Evolutionary conservation across 2,113 vertebrate species (phyloP), one percentile per base, ranked within the genome.

Genomic region (Galeopterus variegatus): DNA sequence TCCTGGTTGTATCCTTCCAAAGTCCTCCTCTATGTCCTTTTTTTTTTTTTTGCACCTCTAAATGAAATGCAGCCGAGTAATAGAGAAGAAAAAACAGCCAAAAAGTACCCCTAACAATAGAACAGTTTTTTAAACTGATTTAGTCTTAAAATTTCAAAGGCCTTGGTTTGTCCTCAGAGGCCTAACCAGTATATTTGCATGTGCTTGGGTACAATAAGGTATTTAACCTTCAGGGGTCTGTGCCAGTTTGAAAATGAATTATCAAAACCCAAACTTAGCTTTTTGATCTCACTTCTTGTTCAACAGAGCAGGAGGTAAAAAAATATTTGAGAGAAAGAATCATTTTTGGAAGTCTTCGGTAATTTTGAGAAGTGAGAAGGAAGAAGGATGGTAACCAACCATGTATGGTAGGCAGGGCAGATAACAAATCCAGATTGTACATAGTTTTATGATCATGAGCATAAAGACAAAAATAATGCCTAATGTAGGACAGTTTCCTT

Each of bases 291-390:
- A 91, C 26, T 10, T 84, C 60, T 82, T 79, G 24, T 80, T 92
- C 75, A 85, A 72, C 26, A 91, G 26, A 93, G 56, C 24, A 60
- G 21, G 41, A 88, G 48, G 9, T 67, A 41, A 83, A 48, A 84
- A 79, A 70, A 36, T 75, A 82, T 31, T 64, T 91, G 60, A n/a
- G 77, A 84, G 11, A 70, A 82, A 75, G 14, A 93, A 75, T 60
- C 14, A 23, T n/a, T 72, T 94, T 94, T 7, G 7, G 79, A 12
- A 94, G 79, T 64, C 67, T 76, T 36, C 23, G 26, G 18, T 45
- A 83, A 94, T 67, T 62, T 84, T 41, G 54, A n/a, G 64, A 95
- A 80, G 64, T 41, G 54, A n/a, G 64, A 95, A 80, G 64, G 69
- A 88, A 70, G 73, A 54, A 26, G 4, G 41, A 69, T 18, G 28